Percentiles rank a stretch among this genome's conserved stretches.
Conservation (phyloP, 2,113 vertebrate species). For the Alexandromys fortis region DNA sequence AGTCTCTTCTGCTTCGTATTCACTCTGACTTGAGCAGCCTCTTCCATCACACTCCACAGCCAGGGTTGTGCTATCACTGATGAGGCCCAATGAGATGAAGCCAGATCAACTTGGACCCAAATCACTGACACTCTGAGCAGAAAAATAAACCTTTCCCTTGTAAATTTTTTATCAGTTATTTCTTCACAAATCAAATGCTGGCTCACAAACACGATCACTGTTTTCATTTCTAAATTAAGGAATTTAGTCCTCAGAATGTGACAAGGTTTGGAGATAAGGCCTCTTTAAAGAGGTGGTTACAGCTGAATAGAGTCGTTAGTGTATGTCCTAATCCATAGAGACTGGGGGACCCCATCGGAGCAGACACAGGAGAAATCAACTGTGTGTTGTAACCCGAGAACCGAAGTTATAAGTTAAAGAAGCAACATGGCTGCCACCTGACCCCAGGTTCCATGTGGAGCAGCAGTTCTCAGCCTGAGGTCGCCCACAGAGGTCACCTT, state of each 20-base stretch:
- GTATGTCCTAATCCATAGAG: background rate
- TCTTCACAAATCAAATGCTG: background rate
- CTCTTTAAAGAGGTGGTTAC: background rate
- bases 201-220: background rate
- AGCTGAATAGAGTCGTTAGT: background rate
- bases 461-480: background rate
- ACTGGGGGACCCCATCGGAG: background rate
- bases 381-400: background rate
- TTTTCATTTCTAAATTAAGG: background rate
- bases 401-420: background rate
- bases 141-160: background rate
- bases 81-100: background rate
- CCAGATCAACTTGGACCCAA: background rate
- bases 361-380: background rate
- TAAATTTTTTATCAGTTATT: background rate
- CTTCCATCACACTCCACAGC: background rate
- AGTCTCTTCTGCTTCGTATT: background rate
- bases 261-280: background rate
- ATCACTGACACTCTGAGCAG: background rate
- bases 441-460: background rate
- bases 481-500: background rate
- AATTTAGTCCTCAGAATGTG: no score
- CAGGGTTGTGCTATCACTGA: background rate
- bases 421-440: background rate
- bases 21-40: background rate